Evolutionary conservation across 1,140 invertebrate species (phyloP), one percentile per base, ranked within the genome.

Genomic region (Leptinotarsa lineolata): DNA sequence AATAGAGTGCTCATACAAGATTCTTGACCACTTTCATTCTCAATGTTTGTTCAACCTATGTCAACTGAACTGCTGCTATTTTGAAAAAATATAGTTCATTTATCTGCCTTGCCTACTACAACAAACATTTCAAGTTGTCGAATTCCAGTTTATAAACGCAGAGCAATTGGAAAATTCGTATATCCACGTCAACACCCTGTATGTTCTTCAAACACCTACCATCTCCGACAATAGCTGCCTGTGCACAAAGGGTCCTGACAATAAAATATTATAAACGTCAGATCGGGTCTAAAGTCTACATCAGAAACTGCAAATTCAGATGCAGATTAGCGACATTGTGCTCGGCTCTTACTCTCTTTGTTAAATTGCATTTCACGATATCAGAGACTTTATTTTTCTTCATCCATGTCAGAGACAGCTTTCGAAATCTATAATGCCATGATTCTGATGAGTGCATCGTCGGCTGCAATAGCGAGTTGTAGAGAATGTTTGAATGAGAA

Each of bases 261-360:
- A 4, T 63, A 63, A 63, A 63, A 63, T 63, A 16, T 63, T 22
- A 63, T 24, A n/a, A n/a, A 63, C 61, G 61, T 30, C 20, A 63
- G 61, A 63, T 15, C 20, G 24, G 15, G 20, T 63, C 61, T 54
- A 18, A 59, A 21, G 61, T 63, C 20, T 63, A n/a, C 61, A 63
- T 63, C 61, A 63, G 61, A 21, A 63, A 63, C 61, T 30, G 20
- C 61, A 63, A n/a, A 63, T 63, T 63, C 61, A 63, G 61, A 21
- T 63, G 61, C 61, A 63, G 61, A 63, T 63, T 63, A 63, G 21
- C 20, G 61, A 63, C 61, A 22, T 63, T 22, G 61, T 63, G 61
- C 20, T 15, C 20, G 4, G 21, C 61, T n/a, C 20, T 22, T 21
- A 63, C 20, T 22, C 61, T 63, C 16, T 30, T 15, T 30, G 16